Base-by-base conservation (phyloP, 2,113 vertebrate genomes). In the Protobothrops mucrosquamatus region DNA sequence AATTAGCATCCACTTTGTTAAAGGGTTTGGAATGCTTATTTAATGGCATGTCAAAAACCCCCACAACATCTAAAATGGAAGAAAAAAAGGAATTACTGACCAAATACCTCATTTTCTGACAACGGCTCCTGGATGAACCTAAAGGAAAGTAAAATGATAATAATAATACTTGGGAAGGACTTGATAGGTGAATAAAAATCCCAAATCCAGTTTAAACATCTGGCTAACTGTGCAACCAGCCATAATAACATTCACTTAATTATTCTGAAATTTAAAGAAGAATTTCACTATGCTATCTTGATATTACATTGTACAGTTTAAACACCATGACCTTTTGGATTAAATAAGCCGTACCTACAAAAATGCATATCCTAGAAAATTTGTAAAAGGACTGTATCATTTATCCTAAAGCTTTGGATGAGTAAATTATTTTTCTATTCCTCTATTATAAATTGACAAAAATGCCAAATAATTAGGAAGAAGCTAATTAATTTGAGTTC, bases 61-160 rank as follows among this genome's bases (percentile, higher is more conserved):
- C 26, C 87, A 93, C n/a, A 94, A 95, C 96, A 94, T 26, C 24
- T 56, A 96, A 96, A 96, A 93, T 59, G 94, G 46, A 85, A 43
- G 22, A 89, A n/a, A 89, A 51, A 61, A 54, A 18, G 54, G 46
- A 52, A 93, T 95, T 96, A 98, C 99, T 97, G 96, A 99, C 99
- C 98, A 95, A 99, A 97, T 91, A 97, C 97, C 97, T 98, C 98
- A 95, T 98, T 98, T 96, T 98, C 98, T 97, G 98, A 98, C 94
- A 97, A 93, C 81, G 98, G 98, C 97, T 98, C 99, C 96, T 95
- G 97, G 95, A 98, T 96, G 93, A 97, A 98, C 96, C 98, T 98
- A 96, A 20, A 81, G 2, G 69, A 93, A 97, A 96, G 52, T 34
- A 26, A 93, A 96, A 87, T 64, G 94, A 95, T 95, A 69, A 96